phyloP scores from a whole-genome alignment of 1,140 invertebrate species.

The Neodiprion pinetum region DNA sequence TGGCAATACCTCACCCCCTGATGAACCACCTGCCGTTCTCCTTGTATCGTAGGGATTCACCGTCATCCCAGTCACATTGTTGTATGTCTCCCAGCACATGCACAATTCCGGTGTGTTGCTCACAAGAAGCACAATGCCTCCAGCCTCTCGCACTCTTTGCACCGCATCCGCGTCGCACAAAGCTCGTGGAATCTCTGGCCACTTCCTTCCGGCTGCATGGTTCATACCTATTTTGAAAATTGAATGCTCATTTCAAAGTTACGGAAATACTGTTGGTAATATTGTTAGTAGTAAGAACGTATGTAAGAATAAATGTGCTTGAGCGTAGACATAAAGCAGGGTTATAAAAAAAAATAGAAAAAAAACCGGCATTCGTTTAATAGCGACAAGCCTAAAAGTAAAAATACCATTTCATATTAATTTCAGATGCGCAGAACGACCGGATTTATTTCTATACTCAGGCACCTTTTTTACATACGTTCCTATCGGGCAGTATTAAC shows the following conservation, averaged over 20 bases:
- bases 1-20: conserved; percentile 72
- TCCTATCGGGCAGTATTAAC: too few relatives aligned
- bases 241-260: conserved; percentile 14
- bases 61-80: conserved; percentile 85
- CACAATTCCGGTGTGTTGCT: conserved; percentile 94
- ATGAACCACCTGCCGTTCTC: conserved; percentile 78
- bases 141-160: conserved; percentile 71
- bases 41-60: conserved; percentile 88
- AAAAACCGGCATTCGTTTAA: too few relatives aligned
- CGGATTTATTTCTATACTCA: too few relatives aligned
- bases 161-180: conserved; percentile 77
- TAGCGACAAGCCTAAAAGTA: too few relatives aligned
- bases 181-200: conserved; percentile 64
- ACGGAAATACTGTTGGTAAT: conserved; percentile 10
- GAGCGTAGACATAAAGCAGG: too few relatives aligned
- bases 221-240: conserved; percentile 60
- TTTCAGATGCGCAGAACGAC: too few relatives aligned
- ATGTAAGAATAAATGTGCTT: too few relatives aligned
- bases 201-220: conserved; percentile 64
- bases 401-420: too few relatives aligned
- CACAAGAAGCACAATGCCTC: conserved; percentile 87
- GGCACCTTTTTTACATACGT: too few relatives aligned
- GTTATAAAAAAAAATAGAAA: too few relatives aligned
- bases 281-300: too few relatives aligned
- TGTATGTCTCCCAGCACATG: conserved; percentile 88